Evolutionary conservation across 2,797 vertebrate genomes (phyloP).

Genomic region (Ctenosaura bakeri): DNA sequence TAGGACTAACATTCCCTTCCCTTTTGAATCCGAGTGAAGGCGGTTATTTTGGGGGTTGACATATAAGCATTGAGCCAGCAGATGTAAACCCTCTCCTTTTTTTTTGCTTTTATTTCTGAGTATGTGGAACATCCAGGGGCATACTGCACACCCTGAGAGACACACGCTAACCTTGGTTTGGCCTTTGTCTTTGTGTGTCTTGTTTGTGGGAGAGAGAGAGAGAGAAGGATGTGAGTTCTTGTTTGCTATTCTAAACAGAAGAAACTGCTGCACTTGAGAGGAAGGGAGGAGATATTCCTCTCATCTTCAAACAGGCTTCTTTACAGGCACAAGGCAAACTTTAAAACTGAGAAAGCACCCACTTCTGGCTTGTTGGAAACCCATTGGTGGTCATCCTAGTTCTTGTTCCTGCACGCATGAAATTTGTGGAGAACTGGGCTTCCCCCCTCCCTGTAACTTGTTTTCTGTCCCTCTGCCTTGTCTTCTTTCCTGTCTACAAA

Average conservation of each 20-base stretch:
- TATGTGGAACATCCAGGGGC: conserved; percentile 66
- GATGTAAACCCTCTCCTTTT: background rate
- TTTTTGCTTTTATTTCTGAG: conserved; percentile 5
- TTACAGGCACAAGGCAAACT: conserved; percentile 46
- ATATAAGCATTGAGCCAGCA: conserved; percentile 65
- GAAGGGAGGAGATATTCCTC: conserved; percentile 14
- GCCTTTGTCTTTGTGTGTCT: background rate
- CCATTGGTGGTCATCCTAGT: conserved; percentile 50
- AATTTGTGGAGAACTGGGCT: conserved; percentile 58
- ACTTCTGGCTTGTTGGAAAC: conserved; percentile 56
- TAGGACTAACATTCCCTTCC: conserved; percentile 81
- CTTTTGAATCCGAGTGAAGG: conserved; percentile 52
- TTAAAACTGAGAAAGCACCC: conserved; percentile 49
- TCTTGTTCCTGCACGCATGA: conserved; percentile 35
- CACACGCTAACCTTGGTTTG: conserved; percentile 46
- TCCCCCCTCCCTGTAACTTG: background rate
- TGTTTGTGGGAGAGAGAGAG: conserved; percentile 48
- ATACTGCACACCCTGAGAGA: conserved; percentile 52
- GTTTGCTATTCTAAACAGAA: conserved; percentile 40
- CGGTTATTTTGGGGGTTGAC: conserved; percentile 66
- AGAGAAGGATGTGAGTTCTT: conserved; percentile 38
- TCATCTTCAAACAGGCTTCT: conserved; percentile 41
- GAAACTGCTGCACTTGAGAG: conserved; percentile 52
- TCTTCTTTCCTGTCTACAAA: conserved; percentile 37
- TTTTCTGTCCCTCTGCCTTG: background rate